Evolutionary conservation across 2,113 vertebrate species (phyloP).

Genomic region (Hyperopisus bebe): DNA sequence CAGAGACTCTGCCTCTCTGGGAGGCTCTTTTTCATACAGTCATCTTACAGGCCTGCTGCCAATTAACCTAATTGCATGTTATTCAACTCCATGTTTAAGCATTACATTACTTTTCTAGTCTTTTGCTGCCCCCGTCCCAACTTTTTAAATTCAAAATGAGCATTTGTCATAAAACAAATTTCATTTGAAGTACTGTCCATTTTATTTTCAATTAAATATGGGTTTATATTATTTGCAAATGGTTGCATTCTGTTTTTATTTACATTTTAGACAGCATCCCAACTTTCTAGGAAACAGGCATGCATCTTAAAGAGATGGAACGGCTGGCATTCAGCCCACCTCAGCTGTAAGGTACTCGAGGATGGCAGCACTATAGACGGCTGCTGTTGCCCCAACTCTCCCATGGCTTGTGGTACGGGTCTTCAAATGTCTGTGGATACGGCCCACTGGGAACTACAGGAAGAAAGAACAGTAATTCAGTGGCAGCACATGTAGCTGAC

Average conservation of each 20-base stretch:
- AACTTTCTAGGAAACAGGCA: not conserved
- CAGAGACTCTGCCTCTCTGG: not conserved
- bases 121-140: not conserved
- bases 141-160: not conserved
- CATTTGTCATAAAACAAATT: not conserved
- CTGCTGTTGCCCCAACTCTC: slow-evolving; percentile 92
- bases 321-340: slow-evolving; percentile 49
- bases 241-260: not conserved
- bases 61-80: not conserved
- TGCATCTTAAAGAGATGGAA: not conserved
- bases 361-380: slow-evolving; percentile 94
- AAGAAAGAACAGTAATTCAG: not conserved
- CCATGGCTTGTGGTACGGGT: slow-evolving; percentile 95
- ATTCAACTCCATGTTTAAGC: not conserved
- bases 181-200: not conserved
- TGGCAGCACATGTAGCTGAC: not conserved
- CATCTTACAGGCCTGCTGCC: not conserved
- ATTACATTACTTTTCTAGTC: not conserved
- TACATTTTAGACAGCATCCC: not conserved
- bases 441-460: slow-evolving; percentile 87
- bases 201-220: not conserved
- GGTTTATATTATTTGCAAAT: not conserved
- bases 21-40: not conserved
- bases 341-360: slow-evolving; percentile 97
- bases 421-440: slow-evolving; percentile 97